Base-by-base conservation (phyloP, 2,888 invertebrate species). In the Monochamus alternatus region DNA sequence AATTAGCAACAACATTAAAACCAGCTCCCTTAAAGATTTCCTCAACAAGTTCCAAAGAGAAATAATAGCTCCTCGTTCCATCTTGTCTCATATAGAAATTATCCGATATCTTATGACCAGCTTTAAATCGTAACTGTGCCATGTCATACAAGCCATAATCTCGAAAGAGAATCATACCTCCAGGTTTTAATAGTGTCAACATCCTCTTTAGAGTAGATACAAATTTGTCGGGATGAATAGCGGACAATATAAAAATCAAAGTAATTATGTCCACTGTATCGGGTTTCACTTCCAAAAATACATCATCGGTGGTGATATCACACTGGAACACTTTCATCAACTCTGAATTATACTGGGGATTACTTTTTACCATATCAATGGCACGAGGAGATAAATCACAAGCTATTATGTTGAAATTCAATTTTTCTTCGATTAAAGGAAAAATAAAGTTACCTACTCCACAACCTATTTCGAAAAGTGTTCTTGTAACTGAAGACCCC, bases 381-480 rank as follows among this genome's bases (percentile, higher is more conserved):
- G 98, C 98, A 89, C 96, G 93, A 68, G 95, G 94, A 0, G 98
- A 98, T 86, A 99, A 94, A 90, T 98, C 98, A 88, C 98, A 98
- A 0, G 97, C 97, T 88, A 95, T 94, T 81, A 95, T 92, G 86
- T 93, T 94, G 81, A 93, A 92, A 80, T 93, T 92, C 71, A 91
- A 90, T 0, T 94, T 93, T 84, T 96, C 96, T 85, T 96, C 94
- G 0, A 98, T 88, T 66, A 99, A 88, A 0, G 99, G 99, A 88
- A 95, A 98, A 64, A 99, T 91, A 87, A 99, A 95, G 90, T 99
- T 99, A 0, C 99, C 99, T 8, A 98, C 98, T 3, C 99, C 99
- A 88, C 98, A 98, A 0, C 98, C 98, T 5, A 97, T 92, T 90
- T 98, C 98, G 30, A 96, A 89, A 68, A 96, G 90, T 10, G 89